A percentile compares a stretch with the other conserved stretches of the same genome.
These are phyloP conservation scores for Orchestes rusci DNA, from an alignment of 2,888 invertebrate species.

Conservation along the genomic window DNA sequence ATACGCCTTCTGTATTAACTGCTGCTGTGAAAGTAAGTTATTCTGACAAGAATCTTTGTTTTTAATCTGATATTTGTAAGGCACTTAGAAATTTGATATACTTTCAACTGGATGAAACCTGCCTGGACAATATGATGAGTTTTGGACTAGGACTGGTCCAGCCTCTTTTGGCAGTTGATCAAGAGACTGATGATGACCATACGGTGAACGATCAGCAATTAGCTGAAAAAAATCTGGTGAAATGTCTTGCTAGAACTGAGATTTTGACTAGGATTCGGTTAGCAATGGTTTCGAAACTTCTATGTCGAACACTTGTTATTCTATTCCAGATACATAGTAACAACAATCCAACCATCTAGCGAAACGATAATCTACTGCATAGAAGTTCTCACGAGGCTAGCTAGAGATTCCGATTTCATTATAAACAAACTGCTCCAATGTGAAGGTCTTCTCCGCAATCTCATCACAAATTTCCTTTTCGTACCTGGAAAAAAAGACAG, in stretches of 20 bases:
- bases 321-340: constrained; percentile 58
- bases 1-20: constrained; percentile 62
- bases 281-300: no score
- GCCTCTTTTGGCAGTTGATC: constrained; percentile 47
- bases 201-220: constrained; percentile 82
- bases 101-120: constrained; percentile 71
- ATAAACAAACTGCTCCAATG: constrained; percentile 57
- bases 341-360: constrained; percentile 59
- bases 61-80: no score
- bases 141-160: constrained; percentile 58
- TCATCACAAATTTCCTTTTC: constrained; percentile 57
- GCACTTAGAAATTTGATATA: constrained; percentile 69
- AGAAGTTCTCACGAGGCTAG: constrained; percentile 71
- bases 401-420: constrained; percentile 66
- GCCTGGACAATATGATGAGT: constrained; percentile 61
- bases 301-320: background rate
- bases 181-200: constrained; percentile 45
- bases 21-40: constrained; percentile 70
- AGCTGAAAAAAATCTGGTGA: constrained; percentile 73
- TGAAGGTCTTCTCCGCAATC: constrained; percentile 56
- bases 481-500: constrained; percentile 2
- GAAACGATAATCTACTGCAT: constrained; percentile 67
- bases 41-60: no score
- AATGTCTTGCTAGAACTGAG: constrained; percentile 65
- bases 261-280: constrained; percentile 66